These are phyloP conservation scores for Druon quercuslanigerum DNA, from an alignment of 1,140 invertebrate genomes.

Conservation along the genomic window DNA sequence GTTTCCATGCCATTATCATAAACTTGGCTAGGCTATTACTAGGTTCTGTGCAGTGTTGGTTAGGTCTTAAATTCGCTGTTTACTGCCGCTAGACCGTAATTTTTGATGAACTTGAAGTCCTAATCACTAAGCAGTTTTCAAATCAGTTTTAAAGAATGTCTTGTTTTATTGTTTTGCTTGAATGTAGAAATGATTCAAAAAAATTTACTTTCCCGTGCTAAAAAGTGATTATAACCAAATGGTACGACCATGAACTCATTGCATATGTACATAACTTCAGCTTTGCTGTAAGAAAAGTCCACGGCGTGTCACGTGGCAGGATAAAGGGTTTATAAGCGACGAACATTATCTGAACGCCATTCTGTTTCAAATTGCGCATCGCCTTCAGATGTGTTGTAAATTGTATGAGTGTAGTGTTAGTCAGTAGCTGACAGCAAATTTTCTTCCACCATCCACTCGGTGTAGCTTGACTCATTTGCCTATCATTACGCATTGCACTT, in stretches of 20 bases:
- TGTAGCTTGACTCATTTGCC: no score
- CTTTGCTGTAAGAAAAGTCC: not conserved
- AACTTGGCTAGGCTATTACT: constrained; percentile 28
- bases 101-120: constrained; percentile 23
- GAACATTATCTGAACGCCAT: no score
- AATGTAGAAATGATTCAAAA: not conserved
- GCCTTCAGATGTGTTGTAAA: no score
- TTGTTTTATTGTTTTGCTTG: not conserved
- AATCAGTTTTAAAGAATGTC: not conserved
- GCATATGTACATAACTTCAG: not conserved
- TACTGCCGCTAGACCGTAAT: constrained; percentile 17
- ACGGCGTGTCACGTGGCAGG: not conserved
- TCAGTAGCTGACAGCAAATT: no score
- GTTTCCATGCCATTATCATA: constrained; percentile 29
- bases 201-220: not conserved
- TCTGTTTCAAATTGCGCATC: no score
- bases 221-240: constrained; percentile 18
- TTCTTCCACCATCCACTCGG: no score
- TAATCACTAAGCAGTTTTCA: not conserved
- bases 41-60: constrained; percentile 23
- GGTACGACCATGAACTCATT: constrained; percentile 14
- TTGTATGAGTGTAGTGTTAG: no score
- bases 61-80: constrained; percentile 1
- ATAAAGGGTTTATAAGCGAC: not conserved
- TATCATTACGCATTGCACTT: no score